Percentiles rank a stretch among this genome's conserved stretches.
Evolutionary conservation across 2,797 vertebrate species (phyloP).

Genomic region (Pampus argenteus): DNA sequence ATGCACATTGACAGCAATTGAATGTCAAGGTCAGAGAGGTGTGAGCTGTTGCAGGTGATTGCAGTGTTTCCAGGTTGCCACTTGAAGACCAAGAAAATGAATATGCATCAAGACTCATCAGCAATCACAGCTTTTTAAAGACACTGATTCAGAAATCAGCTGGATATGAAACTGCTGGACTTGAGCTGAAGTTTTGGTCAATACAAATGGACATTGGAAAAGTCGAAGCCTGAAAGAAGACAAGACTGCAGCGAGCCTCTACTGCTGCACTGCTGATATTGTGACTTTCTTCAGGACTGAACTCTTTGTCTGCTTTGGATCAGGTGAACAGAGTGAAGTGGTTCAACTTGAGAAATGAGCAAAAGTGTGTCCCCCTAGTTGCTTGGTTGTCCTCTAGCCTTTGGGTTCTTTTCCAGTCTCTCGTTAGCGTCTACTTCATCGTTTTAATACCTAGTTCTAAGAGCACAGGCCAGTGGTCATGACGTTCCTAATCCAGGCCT

Average conservation of each 20-base stretch:
- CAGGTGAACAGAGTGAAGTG: conserved; percentile 81
- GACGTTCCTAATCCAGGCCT: conserved; percentile 90
- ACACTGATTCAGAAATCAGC: conserved; percentile 68
- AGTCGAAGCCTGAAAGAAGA: conserved; percentile 72
- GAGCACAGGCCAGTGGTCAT: conserved; percentile 82
- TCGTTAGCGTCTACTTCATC: conserved; percentile 78
- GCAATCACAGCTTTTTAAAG: conserved; percentile 63
- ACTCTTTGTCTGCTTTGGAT: conserved; percentile 78
- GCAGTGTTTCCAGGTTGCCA: conserved; percentile 84
- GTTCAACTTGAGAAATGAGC: conserved; percentile 68
- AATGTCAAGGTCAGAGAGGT: conserved; percentile 63
- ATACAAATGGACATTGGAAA: conserved; percentile 71
- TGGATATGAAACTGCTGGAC: conserved; percentile 75
- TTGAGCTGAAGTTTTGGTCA: conserved; percentile 66
- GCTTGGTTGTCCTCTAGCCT: conserved; percentile 74
- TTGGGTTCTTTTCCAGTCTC: conserved; percentile 89
- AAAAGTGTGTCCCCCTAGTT: conserved; percentile 60
- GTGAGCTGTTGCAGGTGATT: conserved; percentile 79
- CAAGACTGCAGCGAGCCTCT: conserved; percentile 45
- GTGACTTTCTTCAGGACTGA: conserved; percentile 80
- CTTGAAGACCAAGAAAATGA: conserved; percentile 80
- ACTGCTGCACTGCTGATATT: conserved; percentile 81
- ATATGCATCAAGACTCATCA: conserved; percentile 67
- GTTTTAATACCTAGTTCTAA: conserved; percentile 90
- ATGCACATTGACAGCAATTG: conserved; percentile 82